These are phyloP conservation scores for Paraplagusia blochii DNA, from an alignment of 2,113 vertebrate genomes.

Conservation along the genomic window DNA sequence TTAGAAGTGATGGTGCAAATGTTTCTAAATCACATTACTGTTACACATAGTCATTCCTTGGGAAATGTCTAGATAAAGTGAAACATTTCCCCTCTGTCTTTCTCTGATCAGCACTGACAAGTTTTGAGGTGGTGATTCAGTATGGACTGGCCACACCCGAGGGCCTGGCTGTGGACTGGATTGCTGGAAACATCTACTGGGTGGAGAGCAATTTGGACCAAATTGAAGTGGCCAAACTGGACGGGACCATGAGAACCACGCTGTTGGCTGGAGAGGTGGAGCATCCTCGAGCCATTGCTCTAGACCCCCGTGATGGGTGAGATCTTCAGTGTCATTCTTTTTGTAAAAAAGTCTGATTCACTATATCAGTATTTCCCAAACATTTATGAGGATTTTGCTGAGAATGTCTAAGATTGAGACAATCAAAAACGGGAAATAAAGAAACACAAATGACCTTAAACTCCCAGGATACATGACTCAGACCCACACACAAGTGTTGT, in stretches of 20 bases:
- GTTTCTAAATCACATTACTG: conserved; percentile 16
- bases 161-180: conserved; percentile 96
- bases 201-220: conserved; percentile 98
- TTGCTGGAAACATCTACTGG: conserved; percentile 99
- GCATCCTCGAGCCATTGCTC: conserved; percentile 90
- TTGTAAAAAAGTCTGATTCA: not conserved
- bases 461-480: no score
- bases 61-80: not conserved
- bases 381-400: no score
- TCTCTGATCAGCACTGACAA: conserved; percentile 82
- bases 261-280: conserved; percentile 94
- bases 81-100: not conserved
- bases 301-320: conserved; percentile 94
- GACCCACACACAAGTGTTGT: no score
- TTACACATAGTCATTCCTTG: conserved; percentile 4
- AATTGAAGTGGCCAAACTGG: conserved; percentile 95
- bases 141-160: conserved; percentile 93
- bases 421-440: no score
- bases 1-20: conserved; percentile 13
- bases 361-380: no score
- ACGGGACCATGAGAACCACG: conserved; percentile 92
- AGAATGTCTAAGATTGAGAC: no score
- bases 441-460: no score
- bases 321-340: conserved; percentile 7
- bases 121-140: conserved; percentile 96